Conservation (phyloP, 2,113 vertebrate genomes). For the Oreochromis tanganicae region DNA sequence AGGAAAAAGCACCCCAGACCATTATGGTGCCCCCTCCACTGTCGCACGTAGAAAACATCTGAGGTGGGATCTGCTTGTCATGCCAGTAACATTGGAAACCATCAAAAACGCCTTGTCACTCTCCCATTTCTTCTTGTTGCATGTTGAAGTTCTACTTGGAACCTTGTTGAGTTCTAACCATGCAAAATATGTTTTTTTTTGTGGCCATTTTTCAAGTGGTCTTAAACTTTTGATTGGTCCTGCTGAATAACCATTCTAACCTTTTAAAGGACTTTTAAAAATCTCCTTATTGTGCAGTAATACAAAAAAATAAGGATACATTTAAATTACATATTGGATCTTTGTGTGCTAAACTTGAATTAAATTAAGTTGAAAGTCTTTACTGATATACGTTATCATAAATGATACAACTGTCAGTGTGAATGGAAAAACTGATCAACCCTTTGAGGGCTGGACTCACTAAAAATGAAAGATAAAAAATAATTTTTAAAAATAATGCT, state of each 20-base stretch:
- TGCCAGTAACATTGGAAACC: background rate
- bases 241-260: background rate
- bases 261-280: background rate
- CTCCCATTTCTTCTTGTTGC: background rate
- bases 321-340: background rate
- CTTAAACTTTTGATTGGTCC: background rate
- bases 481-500: too few species aligned
- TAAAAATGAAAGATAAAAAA: background rate
- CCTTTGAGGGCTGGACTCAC: background rate
- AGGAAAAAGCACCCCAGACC: background rate
- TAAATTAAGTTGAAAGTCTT: background rate
- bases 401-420: background rate
- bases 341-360: too few species aligned
- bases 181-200: background rate
- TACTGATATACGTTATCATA: background rate
- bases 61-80: background rate
- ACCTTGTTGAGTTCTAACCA: background rate
- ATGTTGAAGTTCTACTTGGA: background rate
- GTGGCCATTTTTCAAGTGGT: background rate
- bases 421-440: background rate
- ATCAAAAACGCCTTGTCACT: background rate
- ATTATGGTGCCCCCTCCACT: background rate
- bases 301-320: background rate
- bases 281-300: background rate
- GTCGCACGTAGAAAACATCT: accelerated